phyloP scores from a whole-genome alignment of 2,113 vertebrate genomes.

The Scalopus aquaticus region DNA sequence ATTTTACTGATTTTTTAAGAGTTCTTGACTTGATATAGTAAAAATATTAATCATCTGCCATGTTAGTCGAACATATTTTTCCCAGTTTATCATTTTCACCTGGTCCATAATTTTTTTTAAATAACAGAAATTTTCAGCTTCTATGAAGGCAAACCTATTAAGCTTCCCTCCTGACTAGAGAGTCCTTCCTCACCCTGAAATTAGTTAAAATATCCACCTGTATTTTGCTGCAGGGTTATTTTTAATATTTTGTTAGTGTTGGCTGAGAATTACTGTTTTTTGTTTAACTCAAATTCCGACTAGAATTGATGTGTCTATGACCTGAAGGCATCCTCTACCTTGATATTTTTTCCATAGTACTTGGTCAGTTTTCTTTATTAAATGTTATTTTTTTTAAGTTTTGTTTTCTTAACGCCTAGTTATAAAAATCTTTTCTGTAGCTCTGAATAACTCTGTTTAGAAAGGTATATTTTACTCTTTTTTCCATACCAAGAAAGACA shows the following conservation, averaged over 20 bases:
- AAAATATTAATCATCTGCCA: conserved; percentile 37
- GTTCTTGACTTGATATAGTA: conserved; percentile 1
- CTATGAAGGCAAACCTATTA: background rate
- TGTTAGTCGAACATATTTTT: conserved; percentile 42
- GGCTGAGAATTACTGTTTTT: background rate
- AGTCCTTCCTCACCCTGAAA: background rate
- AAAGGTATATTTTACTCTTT: conserved; percentile 31
- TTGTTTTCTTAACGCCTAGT: conserved; percentile 37
- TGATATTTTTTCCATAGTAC: conserved; percentile 11
- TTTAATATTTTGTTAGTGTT: background rate
- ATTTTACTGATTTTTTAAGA: conserved; percentile 35
- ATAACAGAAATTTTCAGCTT: background rate
- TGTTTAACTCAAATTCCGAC: conserved; percentile 28
- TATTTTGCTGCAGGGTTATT: conserved; percentile 17
- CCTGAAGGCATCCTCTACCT: background rate
- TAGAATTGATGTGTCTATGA: background rate
- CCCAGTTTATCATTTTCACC: conserved; percentile 27
- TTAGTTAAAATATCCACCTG: conserved; percentile 22
- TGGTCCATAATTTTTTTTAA: conserved; percentile 15
- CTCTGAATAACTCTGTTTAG: background rate
- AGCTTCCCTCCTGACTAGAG: background rate
- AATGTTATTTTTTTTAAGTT: background rate
- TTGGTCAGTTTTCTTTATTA: background rate
- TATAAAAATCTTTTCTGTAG: background rate
- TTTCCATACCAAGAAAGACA: background rate